Conservation (phyloP, 92 coral and sea anemone species). For the Palythoa heliodiscus region DNA sequence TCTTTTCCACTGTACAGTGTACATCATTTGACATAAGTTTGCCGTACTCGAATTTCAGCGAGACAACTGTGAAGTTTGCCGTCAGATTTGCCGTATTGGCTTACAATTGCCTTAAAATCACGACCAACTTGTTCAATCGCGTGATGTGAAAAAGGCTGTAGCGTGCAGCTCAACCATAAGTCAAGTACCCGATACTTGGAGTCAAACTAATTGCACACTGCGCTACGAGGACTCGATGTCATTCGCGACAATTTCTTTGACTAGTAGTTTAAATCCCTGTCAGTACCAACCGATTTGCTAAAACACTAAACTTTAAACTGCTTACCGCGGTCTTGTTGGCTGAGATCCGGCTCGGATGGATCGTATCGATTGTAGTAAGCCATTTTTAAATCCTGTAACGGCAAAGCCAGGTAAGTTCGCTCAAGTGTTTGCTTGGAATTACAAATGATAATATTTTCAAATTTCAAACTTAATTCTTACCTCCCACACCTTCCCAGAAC, state of each 20-base stretch:
- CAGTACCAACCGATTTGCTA: neutral
- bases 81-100: neutral
- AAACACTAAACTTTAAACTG: neutral
- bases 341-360: conserved; percentile 32
- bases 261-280: neutral
- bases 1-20: neutral
- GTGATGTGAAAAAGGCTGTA: neutral
- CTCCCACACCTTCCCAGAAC: neutral
- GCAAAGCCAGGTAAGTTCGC: neutral
- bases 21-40: neutral
- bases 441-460: neutral
- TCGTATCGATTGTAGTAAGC: conserved; percentile 30
- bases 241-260: neutral
- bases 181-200: neutral
- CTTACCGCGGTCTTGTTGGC: conserved; percentile 1
- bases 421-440: neutral
- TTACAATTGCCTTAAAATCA: neutral
- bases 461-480: neutral
- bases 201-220: neutral
- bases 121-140: neutral
- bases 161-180: neutral
- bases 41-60: neutral
- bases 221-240: neutral
- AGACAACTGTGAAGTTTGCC: neutral
- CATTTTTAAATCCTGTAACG: conserved; percentile 17